Evolutionary conservation across 2,797 vertebrate species (phyloP), one percentile per base, ranked within the genome.

Genomic region (Pangasius djambal): DNA sequence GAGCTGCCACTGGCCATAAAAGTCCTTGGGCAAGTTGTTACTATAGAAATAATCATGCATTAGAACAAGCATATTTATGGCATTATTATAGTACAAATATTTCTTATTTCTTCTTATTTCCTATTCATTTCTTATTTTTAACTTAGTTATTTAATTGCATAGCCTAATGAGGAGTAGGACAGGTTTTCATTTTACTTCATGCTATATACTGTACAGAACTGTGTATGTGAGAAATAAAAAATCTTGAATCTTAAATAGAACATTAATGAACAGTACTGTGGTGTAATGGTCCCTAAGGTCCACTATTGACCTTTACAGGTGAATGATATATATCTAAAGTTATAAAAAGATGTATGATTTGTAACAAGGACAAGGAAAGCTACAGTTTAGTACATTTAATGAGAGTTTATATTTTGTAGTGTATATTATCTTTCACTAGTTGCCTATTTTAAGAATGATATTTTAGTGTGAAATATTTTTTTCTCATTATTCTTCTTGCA

Each of bases 11-110:
- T 44, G 40, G 25, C 5, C 6, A n/a, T 52, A 31, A 78, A 48
- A 6, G 15, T 40, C 18, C 37, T 22, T 40, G 18, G 31, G 31
- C 67, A 69, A 20, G 34, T 78, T 78, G 44, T n/a, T n/a, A 50
- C 74, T 77, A 81, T 6, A 82, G 31, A 61, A 59, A 82, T 37
- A 59, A 59, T 82, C 59, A 31, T 79, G 3, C 16, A 79, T 79
- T 28, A n/a, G 3, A 48, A 25, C 22, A 63, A 28, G 34, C 6
- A 70, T 6, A 72, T 72, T 72, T 7, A 44, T 44, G 4, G 44
- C 44, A 44, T 44, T 44, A 44, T 44, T 44, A 44, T 44, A 44
- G 6, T 44, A 44, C 44, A 44, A 7, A 44, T 44, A 44, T 44
- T 44, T 44, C 6, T 44, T 44, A 44, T 44, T 44, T 44, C 44